Evolutionary conservation across 35 echinoderm and acorn worm genomes (phyloP), one percentile per base, ranked within the genome.

Genomic region (Amphiura filiformis): DNA sequence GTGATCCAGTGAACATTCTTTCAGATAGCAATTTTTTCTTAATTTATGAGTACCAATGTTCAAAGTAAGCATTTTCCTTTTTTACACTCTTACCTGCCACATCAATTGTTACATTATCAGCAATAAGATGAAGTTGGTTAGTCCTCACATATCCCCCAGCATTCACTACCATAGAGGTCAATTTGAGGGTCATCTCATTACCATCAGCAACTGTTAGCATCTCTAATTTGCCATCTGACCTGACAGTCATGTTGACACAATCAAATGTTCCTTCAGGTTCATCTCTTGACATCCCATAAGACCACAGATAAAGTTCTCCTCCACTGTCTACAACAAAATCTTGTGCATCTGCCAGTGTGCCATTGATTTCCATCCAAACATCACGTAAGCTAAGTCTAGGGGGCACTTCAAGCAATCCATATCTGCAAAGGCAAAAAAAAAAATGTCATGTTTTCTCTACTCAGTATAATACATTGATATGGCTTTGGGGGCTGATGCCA

Each of bases 321-420:
- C 87, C 87, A 61, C 82, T 89, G 65, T 96, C 94, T 40, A 96
- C 87, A 38, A 82, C 89, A 64, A 96, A 89, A 35, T 96, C 87
- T 31, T 78, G 77, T 11, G 88, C 84, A 30, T 88, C 87, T 26
- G 85, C 87, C 9, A 96, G 81, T 4, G 86, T 92, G 26, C 94
- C 94, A 28, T 89, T 96, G 34, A 96, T 86, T 34, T 96, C 84
- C 87, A 96, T 92, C 94, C 94, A 96, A 31, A 96, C 94, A 44
- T 96, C 94, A 15, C 94, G 44, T 80, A 96, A 75, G 33, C 90
- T 92, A 13, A 92, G 86, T 11, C 94, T 81, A 22, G 90, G 70
- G 31, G 94, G 94, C 0, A 96, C 47, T 39, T 70, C 78, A 15
- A 96, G 80, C 34, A 86, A 77, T n/a, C 94, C 94, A 84, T 96